Conservation (phyloP, 2,797 vertebrate genomes). For the Sphenopsis melanotis region DNA sequence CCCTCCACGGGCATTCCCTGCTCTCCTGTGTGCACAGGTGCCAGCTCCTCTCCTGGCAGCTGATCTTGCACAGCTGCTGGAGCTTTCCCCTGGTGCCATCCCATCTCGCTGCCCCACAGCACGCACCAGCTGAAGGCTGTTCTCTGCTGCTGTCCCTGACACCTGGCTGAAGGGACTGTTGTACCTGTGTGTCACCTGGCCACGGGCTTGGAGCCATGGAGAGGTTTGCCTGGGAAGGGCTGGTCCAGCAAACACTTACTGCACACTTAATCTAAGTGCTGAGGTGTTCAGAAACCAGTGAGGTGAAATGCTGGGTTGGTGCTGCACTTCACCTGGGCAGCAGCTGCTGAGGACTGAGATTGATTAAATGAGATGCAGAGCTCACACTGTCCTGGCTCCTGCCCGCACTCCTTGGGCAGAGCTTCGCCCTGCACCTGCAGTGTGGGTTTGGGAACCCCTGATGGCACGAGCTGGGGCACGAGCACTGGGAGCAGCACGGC, state of each 20-base stretch:
- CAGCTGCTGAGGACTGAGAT: not conserved
- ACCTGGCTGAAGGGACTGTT: not conserved
- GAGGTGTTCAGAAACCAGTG: too few species aligned
- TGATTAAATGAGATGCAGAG: not conserved
- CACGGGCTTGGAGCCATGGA: accelerated
- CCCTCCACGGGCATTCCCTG: not conserved
- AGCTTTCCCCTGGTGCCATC: not conserved
- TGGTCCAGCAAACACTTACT: accelerated
- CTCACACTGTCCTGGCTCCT: not conserved
- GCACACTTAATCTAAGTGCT: accelerated
- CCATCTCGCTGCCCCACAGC: not conserved
- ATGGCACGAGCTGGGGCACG: not conserved
- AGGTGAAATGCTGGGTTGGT: not conserved
- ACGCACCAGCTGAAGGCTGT: not conserved
- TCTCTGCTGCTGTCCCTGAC: not conserved
- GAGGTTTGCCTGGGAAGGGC: not conserved
- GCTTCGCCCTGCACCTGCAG: not conserved
- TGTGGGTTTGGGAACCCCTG: not conserved
- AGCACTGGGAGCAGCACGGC: not conserved
- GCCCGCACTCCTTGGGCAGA: not conserved
- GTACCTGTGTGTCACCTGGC: accelerated
- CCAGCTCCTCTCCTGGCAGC: not conserved
- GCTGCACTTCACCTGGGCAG: accelerated
- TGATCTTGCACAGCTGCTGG: not conserved
- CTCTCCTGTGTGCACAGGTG: not conserved